phyloP scores from a whole-genome alignment of 1,140 invertebrate genomes.

The Brachionus sp. region DNA sequence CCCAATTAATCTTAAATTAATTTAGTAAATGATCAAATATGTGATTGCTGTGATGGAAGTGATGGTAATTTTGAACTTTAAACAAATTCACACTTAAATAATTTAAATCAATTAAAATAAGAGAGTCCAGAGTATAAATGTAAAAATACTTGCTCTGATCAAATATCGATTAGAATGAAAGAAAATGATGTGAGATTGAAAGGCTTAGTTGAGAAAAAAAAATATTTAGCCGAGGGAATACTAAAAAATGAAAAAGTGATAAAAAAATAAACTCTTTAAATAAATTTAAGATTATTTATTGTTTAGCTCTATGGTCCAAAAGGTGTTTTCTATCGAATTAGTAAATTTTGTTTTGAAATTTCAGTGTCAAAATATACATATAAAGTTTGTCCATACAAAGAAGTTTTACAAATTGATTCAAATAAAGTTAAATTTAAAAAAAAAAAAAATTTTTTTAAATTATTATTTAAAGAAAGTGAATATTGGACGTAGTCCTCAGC shows the following conservation, averaged over 20 bases:
- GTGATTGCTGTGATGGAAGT: constrained; percentile 46
- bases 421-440: not conserved
- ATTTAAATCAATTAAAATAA: not conserved
- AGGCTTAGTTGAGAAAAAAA: constrained; percentile 4
- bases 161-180: not conserved
- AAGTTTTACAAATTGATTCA: not conserved
- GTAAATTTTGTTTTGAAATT: constrained; percentile 6
- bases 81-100: not conserved
- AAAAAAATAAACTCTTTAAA: not conserved
- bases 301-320: constrained; percentile 36
- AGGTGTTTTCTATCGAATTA: not conserved
- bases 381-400: constrained; percentile 40
- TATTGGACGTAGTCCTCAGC: not conserved
- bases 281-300: not conserved
- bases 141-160: not conserved
- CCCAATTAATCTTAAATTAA: not conserved
- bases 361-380: not conserved
- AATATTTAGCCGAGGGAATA: constrained; percentile 12
- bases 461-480: not conserved
- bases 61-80: not conserved
- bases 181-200: not conserved
- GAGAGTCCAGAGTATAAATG: not conserved
- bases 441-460: not conserved
- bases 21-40: constrained; percentile 35
- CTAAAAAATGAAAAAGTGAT: not conserved